A percentile compares a stretch with the other conserved stretches of the same genome.
phyloP scores from a whole-genome alignment of 2,797 vertebrate species.

The Eidolon dupreanum region DNA sequence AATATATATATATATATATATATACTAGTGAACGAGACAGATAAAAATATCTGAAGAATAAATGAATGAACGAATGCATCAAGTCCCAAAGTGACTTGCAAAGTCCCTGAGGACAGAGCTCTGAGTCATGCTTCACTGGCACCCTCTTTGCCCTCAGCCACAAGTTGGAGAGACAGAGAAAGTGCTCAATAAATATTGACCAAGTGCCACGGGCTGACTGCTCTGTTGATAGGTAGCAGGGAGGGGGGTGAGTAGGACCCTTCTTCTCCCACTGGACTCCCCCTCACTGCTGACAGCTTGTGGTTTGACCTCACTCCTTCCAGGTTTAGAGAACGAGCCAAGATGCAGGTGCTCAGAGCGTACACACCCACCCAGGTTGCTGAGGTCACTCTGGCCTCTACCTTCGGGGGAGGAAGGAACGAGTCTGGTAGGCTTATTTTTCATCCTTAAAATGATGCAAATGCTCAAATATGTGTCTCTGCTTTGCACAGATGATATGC shows the following conservation, averaged over 20 bases:
- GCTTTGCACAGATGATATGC: conserved; percentile 70
- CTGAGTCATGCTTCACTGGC: conserved; percentile 9
- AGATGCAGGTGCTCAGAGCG: neutral
- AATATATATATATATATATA: neutral
- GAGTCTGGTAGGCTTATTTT: conserved; percentile 25
- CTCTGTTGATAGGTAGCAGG: neutral
- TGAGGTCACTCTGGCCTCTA: neutral
- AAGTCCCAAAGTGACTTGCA: neutral
- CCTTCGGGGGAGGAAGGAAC: neutral
- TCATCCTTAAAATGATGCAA: conserved; percentile 56
- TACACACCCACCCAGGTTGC: neutral
- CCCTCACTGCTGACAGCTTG: neutral
- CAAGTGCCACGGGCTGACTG: neutral
- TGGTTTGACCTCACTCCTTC: neutral
- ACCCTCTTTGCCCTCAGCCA: conserved; percentile 21
- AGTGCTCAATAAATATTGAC: conserved; percentile 35
- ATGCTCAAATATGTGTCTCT: conserved; percentile 46
- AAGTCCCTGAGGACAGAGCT: conserved; percentile 54
- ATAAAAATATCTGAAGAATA: neutral
- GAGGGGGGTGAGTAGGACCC: neutral
- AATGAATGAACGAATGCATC: neutral
- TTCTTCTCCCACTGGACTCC: neutral
- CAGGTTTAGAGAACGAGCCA: neutral
- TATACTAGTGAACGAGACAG: neutral
- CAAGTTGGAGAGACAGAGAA: conserved; percentile 9